A percentile compares a stretch with the other conserved stretches of the same genome.
Evolutionary conservation across 23 tunicate genomes (phyloP).

Genomic region (Oikopleura albicans): DNA sequence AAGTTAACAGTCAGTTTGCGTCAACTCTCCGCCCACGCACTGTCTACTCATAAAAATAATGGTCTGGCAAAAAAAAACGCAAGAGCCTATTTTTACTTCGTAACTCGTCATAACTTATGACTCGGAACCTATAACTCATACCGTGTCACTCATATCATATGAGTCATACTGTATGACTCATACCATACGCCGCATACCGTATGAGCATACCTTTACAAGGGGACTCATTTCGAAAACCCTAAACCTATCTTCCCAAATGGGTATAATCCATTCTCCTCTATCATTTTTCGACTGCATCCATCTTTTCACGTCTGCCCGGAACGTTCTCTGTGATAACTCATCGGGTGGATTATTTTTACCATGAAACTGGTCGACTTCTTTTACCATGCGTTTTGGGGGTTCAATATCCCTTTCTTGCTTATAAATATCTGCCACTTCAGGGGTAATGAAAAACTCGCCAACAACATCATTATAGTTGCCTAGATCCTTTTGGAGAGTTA

Average conservation of each 20-base stretch:
- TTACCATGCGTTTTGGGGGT: background rate
- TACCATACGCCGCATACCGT: too few relatives aligned
- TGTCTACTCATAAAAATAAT: too few relatives aligned
- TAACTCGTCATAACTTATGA: too few relatives aligned
- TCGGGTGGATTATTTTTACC: background rate
- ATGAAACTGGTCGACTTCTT: background rate
- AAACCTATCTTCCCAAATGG: conserved; percentile 12
- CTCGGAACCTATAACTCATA: too few relatives aligned
- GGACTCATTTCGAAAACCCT: too few relatives aligned
- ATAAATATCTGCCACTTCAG: background rate
- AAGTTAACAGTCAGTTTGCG: too few relatives aligned
- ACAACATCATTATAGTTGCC: background rate
- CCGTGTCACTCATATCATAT: too few relatives aligned
- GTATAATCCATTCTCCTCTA: background rate
- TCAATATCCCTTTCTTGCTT: background rate
- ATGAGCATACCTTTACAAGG: too few relatives aligned
- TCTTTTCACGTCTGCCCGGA: conserved; percentile 5
- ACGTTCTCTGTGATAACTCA: background rate
- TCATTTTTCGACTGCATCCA: background rate
- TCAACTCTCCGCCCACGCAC: too few relatives aligned
- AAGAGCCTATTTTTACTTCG: too few relatives aligned
- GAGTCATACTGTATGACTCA: too few relatives aligned
- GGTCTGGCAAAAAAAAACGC: too few relatives aligned
- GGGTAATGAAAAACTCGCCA: background rate
- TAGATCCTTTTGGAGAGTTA: background rate